Conservation (phyloP, 2,797 vertebrate genomes). For the Netta rufina region DNA sequence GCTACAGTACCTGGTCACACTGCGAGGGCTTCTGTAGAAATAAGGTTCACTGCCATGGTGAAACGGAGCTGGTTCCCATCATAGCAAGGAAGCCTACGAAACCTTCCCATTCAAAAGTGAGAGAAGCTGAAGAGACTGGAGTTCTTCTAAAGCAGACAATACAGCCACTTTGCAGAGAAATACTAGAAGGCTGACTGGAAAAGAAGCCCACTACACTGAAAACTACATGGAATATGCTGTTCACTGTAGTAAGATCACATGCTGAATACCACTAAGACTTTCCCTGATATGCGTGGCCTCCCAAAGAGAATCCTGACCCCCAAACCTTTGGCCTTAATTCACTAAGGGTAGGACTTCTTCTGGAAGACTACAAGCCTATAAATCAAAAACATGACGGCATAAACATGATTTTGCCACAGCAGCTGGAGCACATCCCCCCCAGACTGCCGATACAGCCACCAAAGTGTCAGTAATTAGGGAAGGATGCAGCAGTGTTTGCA, state of each 20-base stretch:
- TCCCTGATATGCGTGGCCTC: background rate
- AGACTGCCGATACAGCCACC: constrained; percentile 46
- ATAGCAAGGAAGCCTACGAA: background rate
- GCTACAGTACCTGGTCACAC: background rate
- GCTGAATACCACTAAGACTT: background rate
- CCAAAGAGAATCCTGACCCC: background rate
- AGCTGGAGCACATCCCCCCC: constrained; percentile 50
- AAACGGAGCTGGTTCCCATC: background rate
- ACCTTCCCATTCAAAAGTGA: background rate
- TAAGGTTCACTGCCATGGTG: background rate
- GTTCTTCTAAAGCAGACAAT: background rate
- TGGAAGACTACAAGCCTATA: background rate
- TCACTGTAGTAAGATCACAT: background rate
- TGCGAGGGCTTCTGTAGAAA: background rate
- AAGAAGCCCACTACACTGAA: background rate
- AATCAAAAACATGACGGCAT: background rate
- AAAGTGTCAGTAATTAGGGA: constrained; percentile 59
- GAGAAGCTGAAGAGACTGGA: background rate
- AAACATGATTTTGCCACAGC: constrained; percentile 17
- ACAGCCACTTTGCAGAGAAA: background rate
- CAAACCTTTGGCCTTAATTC: background rate
- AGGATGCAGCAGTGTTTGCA: constrained; percentile 30
- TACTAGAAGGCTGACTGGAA: background rate
- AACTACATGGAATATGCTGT: background rate
- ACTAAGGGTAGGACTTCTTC: background rate